Base-by-base conservation (phyloP, 2,113 vertebrate genomes). In the Rana temporaria region DNA sequence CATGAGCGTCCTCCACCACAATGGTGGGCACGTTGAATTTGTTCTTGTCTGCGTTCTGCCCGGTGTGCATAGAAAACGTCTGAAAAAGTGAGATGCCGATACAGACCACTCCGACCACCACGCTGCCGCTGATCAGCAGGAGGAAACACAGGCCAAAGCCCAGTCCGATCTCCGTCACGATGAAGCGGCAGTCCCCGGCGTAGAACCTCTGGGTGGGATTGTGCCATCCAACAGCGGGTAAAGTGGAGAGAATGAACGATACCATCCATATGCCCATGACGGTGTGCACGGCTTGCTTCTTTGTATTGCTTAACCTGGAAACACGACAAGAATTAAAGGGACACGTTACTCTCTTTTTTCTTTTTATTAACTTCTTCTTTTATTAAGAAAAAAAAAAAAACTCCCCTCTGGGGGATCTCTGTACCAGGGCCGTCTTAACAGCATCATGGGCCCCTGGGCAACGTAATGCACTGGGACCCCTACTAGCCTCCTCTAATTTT, bases 241-340 rank as follows among this genome's bases (percentile, higher is more conserved):
- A 91, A 0, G 97, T 96, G 5, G 96, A 97, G 66, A 98, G 91
- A 86, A 96, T 95, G 88, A 98, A 98, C 56, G 97, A 97, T 68
- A 97, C 97, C 96, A 96, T 97, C 97, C 97, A 98, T 90, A 98
- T 97, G 34, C 96, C 97, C 96, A 97, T 96, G 78, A 98, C 95
- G 0, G 96, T 97, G 88, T 98, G 97, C 6, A 98, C 94, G 0
- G 96, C 96, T 90, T 98, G 97, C 88, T 98, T 98, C 93, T 95
- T 96, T 63, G 97, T 93, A 30, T 98, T 97, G 89, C 97, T 97
- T 85, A 98, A 84, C 92, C 97, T 98, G 42, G 42, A 48, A 48
- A 48, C 9, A 48, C 14, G 42, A 48, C 42, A 48, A 48, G 42
- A 48, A 48, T 12, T 48, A 48, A 48, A 48, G 8, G 11, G 42